Evolutionary conservation across 2,888 invertebrate species (phyloP), one percentile per base, ranked within the genome.

Genomic region (Acronicta alni): DNA sequence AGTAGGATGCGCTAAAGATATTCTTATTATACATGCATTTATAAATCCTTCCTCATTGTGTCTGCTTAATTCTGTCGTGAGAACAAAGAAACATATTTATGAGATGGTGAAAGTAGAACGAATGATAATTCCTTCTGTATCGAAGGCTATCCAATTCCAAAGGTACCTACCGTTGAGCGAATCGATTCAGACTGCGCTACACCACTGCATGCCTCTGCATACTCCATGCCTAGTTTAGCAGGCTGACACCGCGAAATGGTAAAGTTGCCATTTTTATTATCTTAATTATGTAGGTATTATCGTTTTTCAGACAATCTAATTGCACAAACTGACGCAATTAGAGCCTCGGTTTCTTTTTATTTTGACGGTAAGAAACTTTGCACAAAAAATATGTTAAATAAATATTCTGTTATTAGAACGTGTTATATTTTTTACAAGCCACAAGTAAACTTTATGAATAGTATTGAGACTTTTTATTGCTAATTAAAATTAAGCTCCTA

Each of bases 51-150:
- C 16, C 17, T 46, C 7, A 9, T 17, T n/a, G 17, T 3, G 17
- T 35, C 32, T 35, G 14, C 32, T 32, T 45, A 35, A 46, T 35
- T 35, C 46, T 14, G 56, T 56, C 59, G 57, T 67, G 72, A 76
- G 84, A 84, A 87, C 87, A 88, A 88, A 87, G 85, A 77, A 72
- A 61, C 55, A 74, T 84, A 83, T 83, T 76, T 76, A 82, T 84
- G 80, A 81, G 67, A 43, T 60, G 72, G 87, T 75, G 88, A 89
- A 90, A 90, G 89, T 90, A 80, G 89, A 85, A 81, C 89, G 83
- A 75, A 87, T 88, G 83, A 78, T 83, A 87, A 88, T 86, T 76
- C 78, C 64, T 81, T 84, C 85, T 86, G 82, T 86, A 85, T 85
- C 80, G 77, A 83, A 83, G 81, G 66, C 48, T n/a, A 10, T 26